Base-by-base conservation (phyloP, 1,140 invertebrate species). In the Watersipora subatra region DNA sequence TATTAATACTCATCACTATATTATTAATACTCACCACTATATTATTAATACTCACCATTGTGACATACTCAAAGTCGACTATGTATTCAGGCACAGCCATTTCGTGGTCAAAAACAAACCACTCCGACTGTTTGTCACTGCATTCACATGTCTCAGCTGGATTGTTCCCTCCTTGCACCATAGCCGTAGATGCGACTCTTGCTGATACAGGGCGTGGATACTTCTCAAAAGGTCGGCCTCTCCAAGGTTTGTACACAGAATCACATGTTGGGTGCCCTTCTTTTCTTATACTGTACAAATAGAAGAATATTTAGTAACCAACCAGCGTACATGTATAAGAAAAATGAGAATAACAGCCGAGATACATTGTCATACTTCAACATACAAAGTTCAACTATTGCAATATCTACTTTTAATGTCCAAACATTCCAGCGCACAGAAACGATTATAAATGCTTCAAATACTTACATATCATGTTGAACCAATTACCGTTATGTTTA, bases 41-140 rank as follows among this genome's bases (percentile, higher is more conserved):
- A n/a, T n/a, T n/a, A n/a, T 46, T n/a, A 7, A n/a, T 46, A 69
- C 64, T 71, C 72, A 79, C 78, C 72, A 72, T 75, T 30, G 73
- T 78, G 15, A 78, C 65, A 65, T 80, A 80, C 70, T 80, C 77
- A 76, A 74, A 79, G 55, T 80, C 76, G 25, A 80, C 71, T 17
- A 80, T 72, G 66, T 80, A 80, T 68, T 80, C 78, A 25, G 78
- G 77, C 20, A 79, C 69, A 17, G 78, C 78, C 28, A 79, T 68
- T 34, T 78, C 72, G 65, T 75, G 69, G 62, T 78, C 72, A 68
- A 80, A 80, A 58, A 80, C 69, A 64, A 78, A 79, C 78, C 78
- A 80, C 66, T 80, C 77, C 70, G 72, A 76, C 68, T 80, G 78
- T 28, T 74, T 64, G 25, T 72, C 62, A 65, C 70, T 74, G 65